Conservation (phyloP, 2,797 vertebrate genomes). For the Sebastolobus alascanus region DNA sequence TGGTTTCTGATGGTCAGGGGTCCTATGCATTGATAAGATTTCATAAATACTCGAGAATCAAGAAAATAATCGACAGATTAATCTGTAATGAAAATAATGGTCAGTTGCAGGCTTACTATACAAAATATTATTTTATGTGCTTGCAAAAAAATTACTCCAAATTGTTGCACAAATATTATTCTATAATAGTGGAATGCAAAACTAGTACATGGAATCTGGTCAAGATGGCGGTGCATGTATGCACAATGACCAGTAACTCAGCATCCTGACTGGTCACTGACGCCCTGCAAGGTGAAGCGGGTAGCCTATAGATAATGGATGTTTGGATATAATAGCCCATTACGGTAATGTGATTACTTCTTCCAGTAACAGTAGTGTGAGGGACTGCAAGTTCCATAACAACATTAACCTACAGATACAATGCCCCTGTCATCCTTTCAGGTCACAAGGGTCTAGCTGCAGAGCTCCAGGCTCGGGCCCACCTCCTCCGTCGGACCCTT, state of each 20-base stretch:
- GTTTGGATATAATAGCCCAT: neutral
- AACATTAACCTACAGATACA: neutral
- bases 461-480: neutral
- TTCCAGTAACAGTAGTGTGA: neutral
- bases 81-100: neutral
- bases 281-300: neutral
- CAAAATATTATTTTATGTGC: neutral
- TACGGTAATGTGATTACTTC: neutral
- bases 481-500: neutral
- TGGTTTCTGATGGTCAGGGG: neutral
- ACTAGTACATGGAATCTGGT: neutral
- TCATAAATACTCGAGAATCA: neutral
- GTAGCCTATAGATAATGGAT: neutral
- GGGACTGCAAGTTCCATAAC: neutral
- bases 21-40: neutral
- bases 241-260: neutral
- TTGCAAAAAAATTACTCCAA: neutral
- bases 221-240: neutral
- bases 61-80: conserved; percentile 3
- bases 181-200: neutral
- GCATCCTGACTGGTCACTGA: neutral
- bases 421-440: neutral
- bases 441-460: neutral
- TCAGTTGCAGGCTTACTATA: neutral
- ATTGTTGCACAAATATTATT: neutral